A percentile compares a stretch with the other conserved stretches of the same genome.
These are phyloP conservation scores for Muscicapa comitata DNA, from an alignment of 2,797 vertebrate species.

Conservation along the genomic window DNA sequence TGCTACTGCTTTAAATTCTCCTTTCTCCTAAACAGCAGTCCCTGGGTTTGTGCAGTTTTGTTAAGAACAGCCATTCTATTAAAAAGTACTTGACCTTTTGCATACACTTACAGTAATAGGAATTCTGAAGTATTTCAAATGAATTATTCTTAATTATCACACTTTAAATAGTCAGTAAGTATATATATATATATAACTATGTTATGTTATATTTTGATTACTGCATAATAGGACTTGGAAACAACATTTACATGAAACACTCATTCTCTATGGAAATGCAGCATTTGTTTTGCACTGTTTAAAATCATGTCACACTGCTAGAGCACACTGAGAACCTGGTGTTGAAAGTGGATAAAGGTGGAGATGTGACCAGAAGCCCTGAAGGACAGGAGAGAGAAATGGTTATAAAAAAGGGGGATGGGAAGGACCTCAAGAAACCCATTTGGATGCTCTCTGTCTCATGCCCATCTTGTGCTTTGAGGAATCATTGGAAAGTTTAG, in stretches of 20 bases:
- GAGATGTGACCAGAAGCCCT: not conserved
- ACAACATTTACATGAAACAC: not conserved
- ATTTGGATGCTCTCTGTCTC: not conserved
- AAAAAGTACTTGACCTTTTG: conserved; percentile 1
- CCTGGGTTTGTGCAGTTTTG: not conserved
- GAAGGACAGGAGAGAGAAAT: not conserved
- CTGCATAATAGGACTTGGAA: not conserved
- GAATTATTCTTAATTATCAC: not conserved
- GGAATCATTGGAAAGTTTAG: not conserved
- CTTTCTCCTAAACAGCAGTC: not conserved
- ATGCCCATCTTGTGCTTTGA: not conserved
- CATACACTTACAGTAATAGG: not conserved
- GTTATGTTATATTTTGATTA: not conserved
- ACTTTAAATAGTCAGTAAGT: not conserved
- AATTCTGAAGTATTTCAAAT: not conserved
- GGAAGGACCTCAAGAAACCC: not conserved
- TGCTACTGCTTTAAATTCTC: not conserved
- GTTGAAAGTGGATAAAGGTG: not conserved
- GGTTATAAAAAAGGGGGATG: not conserved
- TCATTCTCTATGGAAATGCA: not conserved
- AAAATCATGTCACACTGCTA: not conserved
- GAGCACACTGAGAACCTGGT: not conserved
- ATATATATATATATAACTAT: not conserved
- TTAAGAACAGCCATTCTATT: conserved; percentile 11
- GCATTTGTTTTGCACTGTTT: not conserved